A percentile compares a stretch with the other conserved stretches of the same genome.
These are phyloP conservation scores for Drosophila lacteicornis DNA, from an alignment of 1,140 invertebrate species.

Conservation along the genomic window DNA sequence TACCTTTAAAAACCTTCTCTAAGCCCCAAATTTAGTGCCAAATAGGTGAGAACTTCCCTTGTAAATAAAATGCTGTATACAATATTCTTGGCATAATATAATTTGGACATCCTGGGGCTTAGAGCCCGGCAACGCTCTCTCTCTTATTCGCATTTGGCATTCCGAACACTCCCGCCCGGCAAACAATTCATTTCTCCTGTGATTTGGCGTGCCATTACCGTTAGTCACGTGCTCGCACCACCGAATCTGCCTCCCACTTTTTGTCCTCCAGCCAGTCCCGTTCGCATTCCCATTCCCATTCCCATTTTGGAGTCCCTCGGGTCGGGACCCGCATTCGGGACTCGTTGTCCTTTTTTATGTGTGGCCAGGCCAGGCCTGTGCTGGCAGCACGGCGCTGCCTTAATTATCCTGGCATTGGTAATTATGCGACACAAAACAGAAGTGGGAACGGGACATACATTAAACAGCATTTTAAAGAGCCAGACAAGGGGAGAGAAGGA, in stretches of 20 bases:
- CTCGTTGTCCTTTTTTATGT: conserved; percentile 50
- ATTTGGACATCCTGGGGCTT: conserved; percentile 20
- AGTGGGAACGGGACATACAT: conserved; percentile 41
- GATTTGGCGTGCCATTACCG: conserved; percentile 51
- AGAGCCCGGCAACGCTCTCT: not conserved
- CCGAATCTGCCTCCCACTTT: conserved; percentile 9
- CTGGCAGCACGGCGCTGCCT: conserved; percentile 39
- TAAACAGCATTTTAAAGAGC: conserved; percentile 48
- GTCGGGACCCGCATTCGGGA: conserved; percentile 50
- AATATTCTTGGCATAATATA: conserved; percentile 28
- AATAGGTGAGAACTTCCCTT: not conserved
- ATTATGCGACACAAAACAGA: conserved; percentile 64
- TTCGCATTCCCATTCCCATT: conserved; percentile 11
- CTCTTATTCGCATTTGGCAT: conserved; percentile 28
- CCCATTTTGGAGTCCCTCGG: conserved; percentile 29
- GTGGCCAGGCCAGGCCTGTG: conserved; percentile 21
- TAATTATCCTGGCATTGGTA: conserved; percentile 60
- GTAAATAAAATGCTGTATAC: not conserved
- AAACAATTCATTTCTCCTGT: conserved; percentile 55
- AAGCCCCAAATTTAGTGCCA: too few relatives aligned
- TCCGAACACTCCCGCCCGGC: conserved; percentile 37
- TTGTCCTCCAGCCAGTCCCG: not conserved
- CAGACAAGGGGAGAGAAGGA: not conserved
- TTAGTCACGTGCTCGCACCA: conserved; percentile 57
- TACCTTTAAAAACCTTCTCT: not conserved